phyloP scores from a whole-genome alignment of 2,113 vertebrate genomes.

The Prinia subflava region DNA sequence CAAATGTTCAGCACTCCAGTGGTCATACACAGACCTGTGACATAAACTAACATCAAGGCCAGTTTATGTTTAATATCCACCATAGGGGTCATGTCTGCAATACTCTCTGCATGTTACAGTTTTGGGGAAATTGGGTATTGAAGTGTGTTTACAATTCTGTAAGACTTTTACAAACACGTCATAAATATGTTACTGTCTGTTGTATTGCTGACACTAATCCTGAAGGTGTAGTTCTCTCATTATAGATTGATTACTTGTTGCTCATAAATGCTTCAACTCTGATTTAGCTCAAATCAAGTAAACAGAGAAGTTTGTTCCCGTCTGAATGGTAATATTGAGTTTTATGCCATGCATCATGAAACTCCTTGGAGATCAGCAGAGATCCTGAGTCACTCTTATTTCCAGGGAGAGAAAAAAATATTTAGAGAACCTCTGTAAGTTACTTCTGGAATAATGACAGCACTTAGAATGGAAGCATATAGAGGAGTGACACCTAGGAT shows the following conservation, averaged over 20 bases:
- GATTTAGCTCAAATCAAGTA: background rate
- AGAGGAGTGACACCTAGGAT: background rate
- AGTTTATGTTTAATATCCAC: background rate
- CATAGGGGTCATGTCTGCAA: background rate
- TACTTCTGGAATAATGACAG: background rate
- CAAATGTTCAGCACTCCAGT: background rate
- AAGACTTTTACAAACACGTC: background rate
- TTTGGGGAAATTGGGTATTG: background rate
- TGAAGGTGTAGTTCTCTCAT: background rate
- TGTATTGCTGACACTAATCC: background rate
- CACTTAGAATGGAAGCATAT: background rate
- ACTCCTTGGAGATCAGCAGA: background rate
- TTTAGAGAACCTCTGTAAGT: background rate
- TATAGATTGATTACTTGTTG: background rate
- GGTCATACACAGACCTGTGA: background rate
- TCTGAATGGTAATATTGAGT: background rate
- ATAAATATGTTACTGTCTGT: background rate
- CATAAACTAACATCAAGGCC: background rate
- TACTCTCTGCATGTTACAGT: rapidly evolving
- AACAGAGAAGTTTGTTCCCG: background rate
- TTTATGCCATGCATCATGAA: background rate
- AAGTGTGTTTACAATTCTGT: background rate
- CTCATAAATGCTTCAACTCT: background rate
- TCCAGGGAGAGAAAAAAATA: background rate
- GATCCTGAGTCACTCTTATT: background rate